Evolutionary conservation across 1,140 invertebrate species (phyloP).

Genomic region (Forficula auricularia): DNA sequence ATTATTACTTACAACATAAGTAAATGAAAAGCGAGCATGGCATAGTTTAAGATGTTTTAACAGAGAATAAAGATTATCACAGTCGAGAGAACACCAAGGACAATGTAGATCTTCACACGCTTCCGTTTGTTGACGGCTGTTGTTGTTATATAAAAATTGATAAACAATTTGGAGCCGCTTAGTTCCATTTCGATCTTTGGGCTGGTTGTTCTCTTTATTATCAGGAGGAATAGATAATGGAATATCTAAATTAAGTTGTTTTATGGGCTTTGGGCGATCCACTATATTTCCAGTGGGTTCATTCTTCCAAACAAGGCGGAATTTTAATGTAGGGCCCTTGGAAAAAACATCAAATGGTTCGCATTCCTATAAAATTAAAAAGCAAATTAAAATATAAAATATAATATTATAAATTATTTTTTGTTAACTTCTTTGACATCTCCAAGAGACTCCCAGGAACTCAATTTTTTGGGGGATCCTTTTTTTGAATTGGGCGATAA

Average conservation of each 20-base stretch:
- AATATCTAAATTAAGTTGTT: constrained; percentile 14
- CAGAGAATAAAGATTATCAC: constrained; percentile 67
- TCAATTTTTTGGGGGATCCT: constrained; percentile 43
- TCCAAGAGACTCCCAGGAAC: constrained; percentile 65
- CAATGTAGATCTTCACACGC: constrained; percentile 80
- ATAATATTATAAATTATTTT: neutral
- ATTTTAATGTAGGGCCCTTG: constrained; percentile 62
- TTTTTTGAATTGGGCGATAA: constrained; percentile 33
- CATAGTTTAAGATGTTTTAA: constrained; percentile 86
- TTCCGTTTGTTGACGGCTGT: constrained; percentile 85
- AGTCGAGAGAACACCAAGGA: constrained; percentile 88
- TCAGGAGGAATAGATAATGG: neutral
- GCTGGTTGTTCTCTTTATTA: constrained; percentile 39
- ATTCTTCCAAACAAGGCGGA: constrained; percentile 63
- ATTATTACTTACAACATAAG: constrained; percentile 55
- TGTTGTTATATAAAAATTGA: constrained; percentile 91
- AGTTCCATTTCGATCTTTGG: constrained; percentile 1
- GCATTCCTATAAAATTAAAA: constrained; percentile 25
- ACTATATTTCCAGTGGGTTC: constrained; percentile 50
- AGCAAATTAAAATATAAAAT: constrained; percentile 4
- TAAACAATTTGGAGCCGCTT: constrained; percentile 57
- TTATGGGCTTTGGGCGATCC: constrained; percentile 36
- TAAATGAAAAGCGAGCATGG: constrained; percentile 84
- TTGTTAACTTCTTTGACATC: constrained; percentile 39
- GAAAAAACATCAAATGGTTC: constrained; percentile 50